These are phyloP conservation scores for Myiagra hebetior DNA, from an alignment of 2,113 vertebrate species.

Conservation along the genomic window DNA sequence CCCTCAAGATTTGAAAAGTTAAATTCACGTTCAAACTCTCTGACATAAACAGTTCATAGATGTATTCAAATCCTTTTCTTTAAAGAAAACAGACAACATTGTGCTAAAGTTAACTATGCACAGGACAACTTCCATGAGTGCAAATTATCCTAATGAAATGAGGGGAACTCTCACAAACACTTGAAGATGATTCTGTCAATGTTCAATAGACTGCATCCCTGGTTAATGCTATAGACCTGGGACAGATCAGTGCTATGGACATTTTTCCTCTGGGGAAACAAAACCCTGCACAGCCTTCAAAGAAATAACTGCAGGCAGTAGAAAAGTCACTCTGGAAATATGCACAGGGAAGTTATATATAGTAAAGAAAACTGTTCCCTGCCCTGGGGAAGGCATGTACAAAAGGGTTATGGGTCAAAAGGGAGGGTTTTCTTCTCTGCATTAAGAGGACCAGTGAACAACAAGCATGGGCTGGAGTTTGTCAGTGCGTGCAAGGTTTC, in stretches of 20 bases:
- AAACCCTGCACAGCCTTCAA: not conserved
- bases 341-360: not conserved
- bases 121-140: not conserved
- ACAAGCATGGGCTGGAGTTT: not conserved
- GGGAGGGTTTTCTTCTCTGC: not conserved
- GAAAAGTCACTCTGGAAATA: not conserved
- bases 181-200: not conserved
- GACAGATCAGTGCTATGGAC: not conserved
- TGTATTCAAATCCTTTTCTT: not conserved
- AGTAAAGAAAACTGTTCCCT: constrained; percentile 8
- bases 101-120: not conserved
- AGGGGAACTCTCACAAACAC: not conserved
- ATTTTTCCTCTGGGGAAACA: not conserved
- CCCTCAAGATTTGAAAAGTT: not conserved
- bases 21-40: not conserved
- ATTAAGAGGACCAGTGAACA: not conserved
- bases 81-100: not conserved
- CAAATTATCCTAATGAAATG: not conserved
- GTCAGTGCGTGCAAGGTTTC: not conserved
- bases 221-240: not conserved
- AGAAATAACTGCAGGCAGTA: not conserved
- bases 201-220: not conserved
- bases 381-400: not conserved
- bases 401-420: not conserved
- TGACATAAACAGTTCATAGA: not conserved